Evolutionary conservation across 92 coral and sea anemone genomes (phyloP).

Genomic region (Umimayanthus kanabou): DNA sequence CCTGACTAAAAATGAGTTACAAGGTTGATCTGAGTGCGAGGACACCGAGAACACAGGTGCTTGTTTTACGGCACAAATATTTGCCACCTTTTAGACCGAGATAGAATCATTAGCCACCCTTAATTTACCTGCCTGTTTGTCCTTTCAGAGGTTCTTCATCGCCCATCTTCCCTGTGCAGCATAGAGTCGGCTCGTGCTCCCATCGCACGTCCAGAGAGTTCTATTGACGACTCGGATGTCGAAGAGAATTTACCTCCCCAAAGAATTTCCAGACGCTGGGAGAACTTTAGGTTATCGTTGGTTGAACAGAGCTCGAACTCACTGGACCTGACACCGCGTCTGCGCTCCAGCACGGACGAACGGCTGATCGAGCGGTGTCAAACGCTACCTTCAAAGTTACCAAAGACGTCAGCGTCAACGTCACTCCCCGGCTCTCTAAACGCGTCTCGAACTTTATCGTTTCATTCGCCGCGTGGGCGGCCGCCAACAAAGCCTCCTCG

Average conservation of each 20-base stretch:
- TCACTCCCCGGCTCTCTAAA: slow-evolving; percentile 39
- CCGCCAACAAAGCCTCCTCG: slow-evolving; percentile 92
- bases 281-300: slow-evolving; percentile 58
- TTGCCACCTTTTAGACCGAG: background rate
- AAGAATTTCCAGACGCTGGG: slow-evolving; percentile 76
- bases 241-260: slow-evolving; percentile 63
- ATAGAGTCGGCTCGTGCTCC: slow-evolving; percentile 73
- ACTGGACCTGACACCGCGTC: slow-evolving; percentile 53
- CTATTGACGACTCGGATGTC: slow-evolving; percentile 80
- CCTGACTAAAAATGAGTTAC: no score
- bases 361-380: slow-evolving; percentile 18
- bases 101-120: background rate
- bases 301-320: slow-evolving; percentile 74
- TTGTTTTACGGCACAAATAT: background rate
- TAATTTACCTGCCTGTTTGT: background rate
- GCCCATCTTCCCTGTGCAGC: slow-evolving; percentile 36
- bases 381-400: slow-evolving; percentile 13
- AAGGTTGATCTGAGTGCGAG: no score
- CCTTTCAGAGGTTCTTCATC: slow-evolving; percentile 13
- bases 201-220: slow-evolving; percentile 85
- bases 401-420: slow-evolving; percentile 15
- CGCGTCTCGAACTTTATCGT: slow-evolving; percentile 26
- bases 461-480: slow-evolving; percentile 29
- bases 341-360: slow-evolving; percentile 53
- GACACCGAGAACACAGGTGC: background rate